phyloP scores from a whole-genome alignment of 1,140 invertebrate genomes.

The Parasteatoda tepidariorum region DNA sequence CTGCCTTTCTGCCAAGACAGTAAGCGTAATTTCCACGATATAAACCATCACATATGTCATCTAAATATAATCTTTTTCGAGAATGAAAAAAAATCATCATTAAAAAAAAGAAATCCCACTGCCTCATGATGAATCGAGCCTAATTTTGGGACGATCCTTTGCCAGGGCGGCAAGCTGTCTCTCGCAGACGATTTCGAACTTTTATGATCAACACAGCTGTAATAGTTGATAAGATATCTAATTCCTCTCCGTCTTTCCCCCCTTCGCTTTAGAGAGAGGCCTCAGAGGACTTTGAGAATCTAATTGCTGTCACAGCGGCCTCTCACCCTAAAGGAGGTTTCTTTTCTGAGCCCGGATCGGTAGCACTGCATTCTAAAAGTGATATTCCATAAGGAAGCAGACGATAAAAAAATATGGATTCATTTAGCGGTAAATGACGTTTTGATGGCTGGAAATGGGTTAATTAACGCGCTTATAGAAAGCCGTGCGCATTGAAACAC shows the following conservation, averaged over 20 bases:
- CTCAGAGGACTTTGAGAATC: constrained; percentile 38
- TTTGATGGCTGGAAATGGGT: too few species aligned
- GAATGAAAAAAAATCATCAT: neutral
- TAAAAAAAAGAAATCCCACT: neutral
- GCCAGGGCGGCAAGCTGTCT: constrained; percentile 45
- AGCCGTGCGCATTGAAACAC: too few species aligned
- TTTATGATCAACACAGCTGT: constrained; percentile 51
- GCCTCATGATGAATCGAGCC: constrained; percentile 22
- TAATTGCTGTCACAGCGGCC: constrained; percentile 45
- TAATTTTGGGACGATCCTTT: constrained; percentile 34
- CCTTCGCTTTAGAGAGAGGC: constrained; percentile 1
- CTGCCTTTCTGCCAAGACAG: too few species aligned
- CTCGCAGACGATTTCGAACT: constrained; percentile 2
- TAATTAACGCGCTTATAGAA: too few species aligned
- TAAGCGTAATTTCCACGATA: neutral
- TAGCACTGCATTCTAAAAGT: neutral
- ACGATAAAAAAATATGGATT: too few species aligned
- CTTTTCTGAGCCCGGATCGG: too few species aligned
- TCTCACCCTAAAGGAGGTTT: too few species aligned
- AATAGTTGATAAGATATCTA: constrained; percentile 44
- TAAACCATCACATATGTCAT: neutral
- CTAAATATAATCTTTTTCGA: neutral
- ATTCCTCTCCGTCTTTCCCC: constrained; percentile 22
- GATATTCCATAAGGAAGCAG: neutral
- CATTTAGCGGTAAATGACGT: too few species aligned